Conservation (phyloP, 2,888 invertebrate species). For the Flabesymbios commensalis region DNA sequence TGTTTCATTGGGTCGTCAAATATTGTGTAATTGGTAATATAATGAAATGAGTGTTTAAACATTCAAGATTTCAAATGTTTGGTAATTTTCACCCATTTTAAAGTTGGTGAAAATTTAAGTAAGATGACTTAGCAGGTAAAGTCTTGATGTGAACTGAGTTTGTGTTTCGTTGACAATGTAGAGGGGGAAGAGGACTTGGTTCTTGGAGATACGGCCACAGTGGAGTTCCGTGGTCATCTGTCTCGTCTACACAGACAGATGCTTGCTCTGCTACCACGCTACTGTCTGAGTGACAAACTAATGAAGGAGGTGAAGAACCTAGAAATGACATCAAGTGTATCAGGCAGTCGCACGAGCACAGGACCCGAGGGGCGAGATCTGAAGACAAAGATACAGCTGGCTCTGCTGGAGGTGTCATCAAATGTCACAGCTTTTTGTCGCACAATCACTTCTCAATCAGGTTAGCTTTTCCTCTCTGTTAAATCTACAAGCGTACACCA, state of each 20-base stretch:
- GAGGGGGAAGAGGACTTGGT: constrained; percentile 37
- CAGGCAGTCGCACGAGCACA: background rate
- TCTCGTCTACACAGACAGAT: constrained; percentile 75
- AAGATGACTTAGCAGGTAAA: too few species aligned
- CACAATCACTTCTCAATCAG: constrained; percentile 47
- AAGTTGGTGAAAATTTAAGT: too few species aligned
- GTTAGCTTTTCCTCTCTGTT: constrained; percentile 25
- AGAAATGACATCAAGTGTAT: background rate
- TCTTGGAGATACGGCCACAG: constrained; percentile 41
- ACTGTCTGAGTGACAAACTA: constrained; percentile 60
- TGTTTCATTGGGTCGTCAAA: too few species aligned
- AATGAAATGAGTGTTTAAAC: too few species aligned
- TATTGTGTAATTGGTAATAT: too few species aligned
- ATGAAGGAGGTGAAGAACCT: constrained; percentile 31
- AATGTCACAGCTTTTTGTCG: constrained; percentile 56
- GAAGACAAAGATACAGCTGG: constrained; percentile 41
- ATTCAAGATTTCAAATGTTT: too few species aligned
- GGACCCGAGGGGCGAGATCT: constrained; percentile 35
- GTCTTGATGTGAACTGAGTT: too few species aligned
- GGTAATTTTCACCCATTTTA: too few species aligned
- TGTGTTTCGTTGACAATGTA: too few species aligned
- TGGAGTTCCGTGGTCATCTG: constrained; percentile 54
- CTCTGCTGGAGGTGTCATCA: constrained; percentile 51
- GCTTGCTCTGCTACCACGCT: constrained; percentile 76
- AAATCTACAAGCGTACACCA: too few species aligned